Base-by-base conservation (phyloP, 1,140 invertebrate genomes). In the Meloidogyne chitwoodi region DNA sequence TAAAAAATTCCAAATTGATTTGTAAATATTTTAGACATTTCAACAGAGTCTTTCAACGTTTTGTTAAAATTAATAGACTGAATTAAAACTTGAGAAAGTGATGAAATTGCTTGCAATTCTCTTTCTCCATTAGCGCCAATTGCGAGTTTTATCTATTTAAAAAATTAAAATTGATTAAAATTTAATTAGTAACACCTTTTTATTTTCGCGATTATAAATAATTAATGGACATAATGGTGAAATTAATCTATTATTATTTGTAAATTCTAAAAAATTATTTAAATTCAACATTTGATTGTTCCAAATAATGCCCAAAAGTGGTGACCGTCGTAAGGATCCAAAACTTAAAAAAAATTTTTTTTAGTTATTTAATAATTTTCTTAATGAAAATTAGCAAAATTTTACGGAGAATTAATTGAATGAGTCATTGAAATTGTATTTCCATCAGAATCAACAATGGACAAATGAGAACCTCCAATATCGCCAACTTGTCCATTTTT, bases 231-330 rank as follows among this genome's bases (percentile, higher is more conserved):
- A 91, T 93, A 96, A 96, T 4, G 94, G 96, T 0, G 94, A 96
- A 76, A 96, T 87, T 0, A 95, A 92, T 38, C 93, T 89, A 87
- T 96, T 97, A 24, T 91, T 91, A 24, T 89, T 87, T 68, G 80
- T 75, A 68, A 97, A 93, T 41, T 11, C 0, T 1, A 4, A 19
- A 48, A 5, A 91, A 3, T 92, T 90, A 0, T 93, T 92, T 88
- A 98, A 98, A 87, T 98, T 95, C 86, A 96, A 93, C 94, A 98
- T 97, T 63, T 92, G 92, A 86, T 93, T 92, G 88, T 98, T 98
- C 78, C 94, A 91, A 2, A 98, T 88, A 63, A 98, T 94, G 29
- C 95, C 95, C 0, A 94, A 95, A 68, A 90, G 90, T 24, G 90
- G 85, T 0, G 93, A 93, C 14, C 91, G 89, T 61, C 92, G 86